Evolutionary conservation across 2,113 vertebrate genomes (phyloP).

Genomic region (Microtus oregoni): DNA sequence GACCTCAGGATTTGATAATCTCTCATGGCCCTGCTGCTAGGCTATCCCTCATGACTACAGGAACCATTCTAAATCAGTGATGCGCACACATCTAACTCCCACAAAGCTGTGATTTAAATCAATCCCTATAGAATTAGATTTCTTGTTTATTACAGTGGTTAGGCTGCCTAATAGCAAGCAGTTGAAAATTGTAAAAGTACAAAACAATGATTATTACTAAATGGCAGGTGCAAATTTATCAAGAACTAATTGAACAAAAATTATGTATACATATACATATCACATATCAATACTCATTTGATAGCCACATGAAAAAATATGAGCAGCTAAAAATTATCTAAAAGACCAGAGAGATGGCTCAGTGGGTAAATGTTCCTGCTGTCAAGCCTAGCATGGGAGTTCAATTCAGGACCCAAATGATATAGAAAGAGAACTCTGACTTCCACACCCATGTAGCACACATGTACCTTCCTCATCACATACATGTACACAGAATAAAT

Average conservation of each 20-base stretch:
- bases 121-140: neutral
- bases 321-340: neutral
- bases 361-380: neutral
- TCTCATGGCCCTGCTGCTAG: neutral
- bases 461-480: neutral
- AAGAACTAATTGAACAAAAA: neutral
- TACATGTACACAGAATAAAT: neutral
- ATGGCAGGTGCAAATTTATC: neutral
- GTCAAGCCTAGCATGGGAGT: neutral
- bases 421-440: neutral
- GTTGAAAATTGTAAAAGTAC: neutral
- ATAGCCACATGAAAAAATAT: neutral
- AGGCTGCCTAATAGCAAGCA: no score
- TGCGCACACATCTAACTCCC: neutral
- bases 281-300: neutral
- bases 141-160: neutral
- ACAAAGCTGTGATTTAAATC: neutral
- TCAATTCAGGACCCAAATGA: neutral
- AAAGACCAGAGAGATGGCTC: neutral
- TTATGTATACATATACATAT: neutral
- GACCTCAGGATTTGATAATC: neutral
- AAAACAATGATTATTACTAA: neutral
- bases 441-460: neutral
- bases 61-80: neutral
- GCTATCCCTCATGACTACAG: neutral